Evolutionary conservation across 2,113 vertebrate genomes (phyloP), one percentile per base, ranked within the genome.

Genomic region (Progne subis): DNA sequence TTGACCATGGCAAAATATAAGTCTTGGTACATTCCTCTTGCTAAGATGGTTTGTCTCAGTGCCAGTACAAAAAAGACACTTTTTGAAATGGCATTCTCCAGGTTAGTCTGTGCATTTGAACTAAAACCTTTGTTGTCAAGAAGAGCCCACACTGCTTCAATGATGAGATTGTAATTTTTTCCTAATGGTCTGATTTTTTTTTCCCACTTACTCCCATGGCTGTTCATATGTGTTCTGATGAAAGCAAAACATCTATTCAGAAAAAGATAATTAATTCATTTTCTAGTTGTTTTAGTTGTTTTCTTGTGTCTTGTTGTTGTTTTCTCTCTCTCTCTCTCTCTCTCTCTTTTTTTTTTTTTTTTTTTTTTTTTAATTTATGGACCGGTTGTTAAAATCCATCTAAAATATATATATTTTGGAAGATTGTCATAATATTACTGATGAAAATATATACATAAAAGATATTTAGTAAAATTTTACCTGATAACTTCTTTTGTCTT

Each of bases 31-130:
- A 49, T 79, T 71, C 7, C 7, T 63, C 15, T 85, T 63, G 31
- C 8, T 60, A 69, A 70, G 2, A 1, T 57, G 18, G 12, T 16
- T 82, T 68, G 21, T 46, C 15, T 69, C 18, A 17, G 21, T 19
- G 41, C 2, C 0, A 0, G 5, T 24, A 82, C 7, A 75, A 63
- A 91, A 60, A 31, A 3, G 9, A 14, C 8, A 28, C 0, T 14
- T 68, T 14, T 20, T 61, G 18, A 69, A 86, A 65, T 23, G 6
- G 0, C 6, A 80, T 76, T 76, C 3, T 43, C 7, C 14, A 61
- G 4, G 5, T 89, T 3, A 2, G 18, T 67, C 23, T 43, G 8
- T 21, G 29, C 9, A 79, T 68, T 83, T 61, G 18, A 32, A 63
- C 20, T 61, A 59, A 61, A 86, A 65, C 11, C 19, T 25, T 17